These are phyloP conservation scores for Chorisops tibialis DNA, from an alignment of 2,888 invertebrate species.

Conservation along the genomic window DNA sequence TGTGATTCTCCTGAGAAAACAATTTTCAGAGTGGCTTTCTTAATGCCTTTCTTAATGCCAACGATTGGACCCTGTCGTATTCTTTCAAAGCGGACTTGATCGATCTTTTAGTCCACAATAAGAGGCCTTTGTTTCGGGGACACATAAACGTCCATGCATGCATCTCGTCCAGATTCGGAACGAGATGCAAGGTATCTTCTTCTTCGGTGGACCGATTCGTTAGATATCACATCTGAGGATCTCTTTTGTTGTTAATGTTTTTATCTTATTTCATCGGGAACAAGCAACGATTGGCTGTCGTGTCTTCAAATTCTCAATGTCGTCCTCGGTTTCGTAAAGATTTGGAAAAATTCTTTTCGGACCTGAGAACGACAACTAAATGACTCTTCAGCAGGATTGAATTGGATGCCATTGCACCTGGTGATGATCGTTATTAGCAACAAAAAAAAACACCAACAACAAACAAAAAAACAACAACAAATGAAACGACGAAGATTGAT, in stretches of 20 bases:
- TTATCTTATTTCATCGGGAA: slow-evolving; percentile 20
- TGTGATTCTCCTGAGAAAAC: slow-evolving; percentile 20
- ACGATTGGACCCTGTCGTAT: background rate
- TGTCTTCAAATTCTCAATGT: slow-evolving; percentile 18
- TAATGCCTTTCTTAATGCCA: too few species aligned
- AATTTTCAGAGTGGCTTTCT: slow-evolving; percentile 7
- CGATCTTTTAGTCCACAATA: slow-evolving; percentile 24
- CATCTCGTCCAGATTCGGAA: slow-evolving; percentile 12
- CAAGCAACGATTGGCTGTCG: slow-evolving; percentile 16
- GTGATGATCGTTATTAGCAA: slow-evolving; percentile 16
- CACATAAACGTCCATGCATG: slow-evolving; percentile 13
- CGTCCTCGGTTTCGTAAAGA: slow-evolving; percentile 9
- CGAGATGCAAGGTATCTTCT: slow-evolving; percentile 21
- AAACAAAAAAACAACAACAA: too few species aligned
- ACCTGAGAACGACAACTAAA: slow-evolving; percentile 22
- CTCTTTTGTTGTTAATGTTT: slow-evolving; percentile 22
- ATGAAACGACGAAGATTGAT: slow-evolving; percentile 21
- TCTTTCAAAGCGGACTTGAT: slow-evolving; percentile 14
- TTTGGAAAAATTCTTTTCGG: slow-evolving; percentile 19
- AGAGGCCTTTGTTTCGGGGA: slow-evolving; percentile 17
- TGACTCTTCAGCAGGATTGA: background rate
- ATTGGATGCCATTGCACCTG: slow-evolving; percentile 16
- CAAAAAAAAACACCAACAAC: too few species aligned
- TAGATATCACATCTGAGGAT: slow-evolving; percentile 22
- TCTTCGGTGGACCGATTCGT: slow-evolving; percentile 23